Percentiles rank a stretch among this genome's conserved stretches.
These are phyloP conservation scores for Apamea monoglypha DNA, from an alignment of 2,888 invertebrate genomes.

Conservation along the genomic window DNA sequence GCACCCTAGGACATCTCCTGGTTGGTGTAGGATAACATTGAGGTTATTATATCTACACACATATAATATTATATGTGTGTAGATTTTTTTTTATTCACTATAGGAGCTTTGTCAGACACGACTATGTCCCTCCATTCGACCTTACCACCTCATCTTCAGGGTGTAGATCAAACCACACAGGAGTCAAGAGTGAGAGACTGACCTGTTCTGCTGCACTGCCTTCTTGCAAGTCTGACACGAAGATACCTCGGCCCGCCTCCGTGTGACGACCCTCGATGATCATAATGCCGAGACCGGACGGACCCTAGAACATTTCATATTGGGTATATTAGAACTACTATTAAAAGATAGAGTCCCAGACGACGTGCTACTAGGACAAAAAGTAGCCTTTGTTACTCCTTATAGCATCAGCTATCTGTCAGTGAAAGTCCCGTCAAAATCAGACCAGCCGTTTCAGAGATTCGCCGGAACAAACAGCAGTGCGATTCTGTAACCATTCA, in stretches of 20 bases:
- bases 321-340: background rate
- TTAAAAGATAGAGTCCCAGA: background rate
- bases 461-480: too few species aligned
- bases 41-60: too few species aligned
- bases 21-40: background rate
- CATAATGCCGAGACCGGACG: slow-evolving; percentile 97
- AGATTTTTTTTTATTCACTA: background rate
- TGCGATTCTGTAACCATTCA: too few species aligned
- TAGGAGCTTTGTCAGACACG: too few species aligned
- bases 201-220: slow-evolving; percentile 97
- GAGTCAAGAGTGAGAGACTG: slow-evolving; percentile 43
- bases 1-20: too few species aligned
- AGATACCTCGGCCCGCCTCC: slow-evolving; percentile 97
- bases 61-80: background rate
- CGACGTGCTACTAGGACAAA: background rate
- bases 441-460: background rate
- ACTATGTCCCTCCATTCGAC: background rate
- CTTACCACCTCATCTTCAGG: background rate
- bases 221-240: slow-evolving; percentile 97
- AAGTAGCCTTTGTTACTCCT: background rate
- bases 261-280: slow-evolving; percentile 98
- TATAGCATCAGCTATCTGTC: background rate
- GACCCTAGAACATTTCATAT: slow-evolving; percentile 90
- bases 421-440: background rate
- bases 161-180: background rate